Conservation (phyloP, 2,113 vertebrate species). For the Microcebus griseorufus region DNA sequence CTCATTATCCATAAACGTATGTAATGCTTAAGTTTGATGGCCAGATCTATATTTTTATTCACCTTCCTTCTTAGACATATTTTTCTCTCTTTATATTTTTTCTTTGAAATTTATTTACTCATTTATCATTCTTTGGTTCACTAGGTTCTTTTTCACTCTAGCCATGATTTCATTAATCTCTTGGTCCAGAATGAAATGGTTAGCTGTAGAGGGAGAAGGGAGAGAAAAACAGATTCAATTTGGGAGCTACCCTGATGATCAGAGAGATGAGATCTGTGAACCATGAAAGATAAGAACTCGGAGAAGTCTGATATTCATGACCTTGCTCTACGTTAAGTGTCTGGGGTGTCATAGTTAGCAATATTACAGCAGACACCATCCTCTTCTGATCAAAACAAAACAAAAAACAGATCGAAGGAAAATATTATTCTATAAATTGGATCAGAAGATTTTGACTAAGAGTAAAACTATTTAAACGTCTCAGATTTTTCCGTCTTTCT, state of each 20-base stretch:
- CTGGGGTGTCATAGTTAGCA: conserved; percentile 47
- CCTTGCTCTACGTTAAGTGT: conserved; percentile 61
- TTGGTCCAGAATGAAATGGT: conserved; percentile 74
- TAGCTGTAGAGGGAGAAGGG: conserved; percentile 61
- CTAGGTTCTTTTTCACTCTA: conserved; percentile 73
- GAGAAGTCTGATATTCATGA: conserved; percentile 76
- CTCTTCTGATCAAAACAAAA: conserved; percentile 38
- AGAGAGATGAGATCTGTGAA: conserved; percentile 83
- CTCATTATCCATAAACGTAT: neutral
- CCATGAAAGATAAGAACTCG: conserved; percentile 78
- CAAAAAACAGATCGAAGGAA: conserved; percentile 8
- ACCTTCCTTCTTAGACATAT: conserved; percentile 40
- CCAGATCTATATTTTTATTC: conserved; percentile 43
- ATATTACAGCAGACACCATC: conserved; percentile 2
- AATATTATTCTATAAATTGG: conserved; percentile 33
- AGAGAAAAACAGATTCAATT: conserved; percentile 73
- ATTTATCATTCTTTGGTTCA: conserved; percentile 75
- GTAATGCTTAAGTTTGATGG: neutral
- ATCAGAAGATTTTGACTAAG: neutral
- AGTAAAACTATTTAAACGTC: conserved; percentile 30
- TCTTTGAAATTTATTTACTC: conserved; percentile 68
- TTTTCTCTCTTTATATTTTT: conserved; percentile 52
- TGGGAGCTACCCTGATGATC: conserved; percentile 78
- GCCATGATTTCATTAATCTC: conserved; percentile 82
- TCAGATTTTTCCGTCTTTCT: conserved; percentile 24